A percentile compares a stretch with the other conserved stretches of the same genome.
These are phyloP conservation scores for Trimorus sp. DNA, from an alignment of 2,888 invertebrate species.

Conservation along the genomic window DNA sequence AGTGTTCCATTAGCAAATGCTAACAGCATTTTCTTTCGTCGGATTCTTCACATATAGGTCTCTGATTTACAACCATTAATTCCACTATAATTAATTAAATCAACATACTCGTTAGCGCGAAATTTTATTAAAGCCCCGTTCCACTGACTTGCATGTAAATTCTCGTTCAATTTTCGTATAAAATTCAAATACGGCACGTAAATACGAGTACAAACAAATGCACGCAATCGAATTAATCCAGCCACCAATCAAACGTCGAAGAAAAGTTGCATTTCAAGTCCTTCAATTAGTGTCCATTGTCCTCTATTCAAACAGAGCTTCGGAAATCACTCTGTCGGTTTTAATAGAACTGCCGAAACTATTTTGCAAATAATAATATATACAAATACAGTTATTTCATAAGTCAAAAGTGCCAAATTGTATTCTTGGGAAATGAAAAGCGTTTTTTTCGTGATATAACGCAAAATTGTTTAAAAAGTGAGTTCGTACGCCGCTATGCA, in stretches of 20 bases:
- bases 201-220: conserved; percentile 35
- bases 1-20: not conserved
- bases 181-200: conserved; percentile 26
- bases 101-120: conserved; percentile 28
- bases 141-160: conserved; percentile 32
- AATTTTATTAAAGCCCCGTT: conserved; percentile 28
- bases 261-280: conserved; percentile 10
- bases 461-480: too few species aligned
- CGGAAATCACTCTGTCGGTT: too few species aligned
- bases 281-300: not conserved
- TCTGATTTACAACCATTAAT: conserved; percentile 27
- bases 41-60: conserved; percentile 1
- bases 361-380: too few species aligned
- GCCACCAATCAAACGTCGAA: conserved; percentile 37
- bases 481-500: too few species aligned
- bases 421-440: not conserved
- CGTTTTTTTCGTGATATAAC: too few species aligned
- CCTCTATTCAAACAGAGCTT: too few species aligned
- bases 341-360: too few species aligned
- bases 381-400: too few species aligned
- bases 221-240: conserved; percentile 22
- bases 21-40: not conserved
- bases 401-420: not conserved
- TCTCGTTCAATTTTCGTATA: conserved; percentile 28
- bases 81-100: conserved; percentile 17